Evolutionary conservation across 1,140 invertebrate genomes (phyloP), one percentile per base, ranked within the genome.

Genomic region (Camponotus floridanus): DNA sequence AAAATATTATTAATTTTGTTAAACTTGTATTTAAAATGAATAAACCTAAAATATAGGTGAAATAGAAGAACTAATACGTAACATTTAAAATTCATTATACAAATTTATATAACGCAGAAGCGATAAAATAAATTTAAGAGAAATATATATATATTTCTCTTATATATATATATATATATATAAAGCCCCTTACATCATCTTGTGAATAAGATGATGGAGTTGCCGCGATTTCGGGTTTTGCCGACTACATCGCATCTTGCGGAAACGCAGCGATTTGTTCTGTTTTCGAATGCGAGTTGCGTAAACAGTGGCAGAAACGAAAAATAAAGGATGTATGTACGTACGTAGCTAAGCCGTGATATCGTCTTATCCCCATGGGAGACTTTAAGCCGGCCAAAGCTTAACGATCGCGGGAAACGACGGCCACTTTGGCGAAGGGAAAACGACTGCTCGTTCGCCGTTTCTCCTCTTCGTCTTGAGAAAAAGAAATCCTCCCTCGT

Each of bases 321-420:
- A 42, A 80, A 71, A 21, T 70, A 57, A 42, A 71, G 15, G 9
- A 42, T 26, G 15, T 21, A 79, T 11, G 61, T 78, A 78, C 76
- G 26, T 81, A 64, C 68, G 48, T 55, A 45, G 42, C 21, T 65
- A 18, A 62, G 39, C 26, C 15, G 73, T 57, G 73, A 87, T 78
- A 79, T 68, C 67, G 55, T 65, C 74, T 86, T 86, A 78, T 86
- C 83, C 61, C 57, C 74, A 31, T 36, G 67, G 84, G 74, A 79
- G 55, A 67, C 83, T 80, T 86, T 73, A 79, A 87, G 68, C 48
- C 26, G 68, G 62, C 62, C 45, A 26, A 13, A 51, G 76, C 61
- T 87, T 74, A 87, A 87, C 86, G 86, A 87, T 87, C 85, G 48
- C 61, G 59, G 48, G 13, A 86, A 51, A 86, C 74, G 85, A 87